Percentiles rank a stretch among this genome's conserved stretches.
These are phyloP conservation scores for Oryzias javanicus DNA, from an alignment of 2,113 vertebrate species.

Conservation along the genomic window DNA sequence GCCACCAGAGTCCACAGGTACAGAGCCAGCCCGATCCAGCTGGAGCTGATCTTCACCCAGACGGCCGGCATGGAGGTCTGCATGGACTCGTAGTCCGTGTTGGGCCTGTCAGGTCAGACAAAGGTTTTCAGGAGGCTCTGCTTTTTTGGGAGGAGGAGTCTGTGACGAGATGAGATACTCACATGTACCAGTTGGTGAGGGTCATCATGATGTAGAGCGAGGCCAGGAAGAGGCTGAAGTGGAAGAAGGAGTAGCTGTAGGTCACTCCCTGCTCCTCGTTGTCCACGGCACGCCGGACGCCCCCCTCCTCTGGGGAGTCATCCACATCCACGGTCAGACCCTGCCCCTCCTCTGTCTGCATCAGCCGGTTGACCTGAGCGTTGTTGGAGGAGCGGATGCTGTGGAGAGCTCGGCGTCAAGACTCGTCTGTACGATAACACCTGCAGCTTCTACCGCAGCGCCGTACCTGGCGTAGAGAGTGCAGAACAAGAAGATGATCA, in stretches of 20 bases:
- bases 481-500: slow-evolving; percentile 87
- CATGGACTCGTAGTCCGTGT: slow-evolving; percentile 62
- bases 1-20: slow-evolving; percentile 93
- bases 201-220: slow-evolving; percentile 98
- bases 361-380: slow-evolving; percentile 87
- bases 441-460: background rate
- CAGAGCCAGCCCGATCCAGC: slow-evolving; percentile 85
- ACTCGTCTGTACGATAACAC: background rate
- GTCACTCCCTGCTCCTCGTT: slow-evolving; percentile 85
- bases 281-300: slow-evolving; percentile 77
- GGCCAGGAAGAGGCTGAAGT: slow-evolving; percentile 86
- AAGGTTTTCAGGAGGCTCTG: background rate
- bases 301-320: slow-evolving; percentile 39
- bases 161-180: slow-evolving; percentile 22
- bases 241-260: slow-evolving; percentile 95
- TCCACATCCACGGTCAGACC: slow-evolving; percentile 23
- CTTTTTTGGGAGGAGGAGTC: rapidly evolving
- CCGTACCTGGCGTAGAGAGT: slow-evolving; percentile 89
- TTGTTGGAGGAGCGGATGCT: slow-evolving; percentile 89
- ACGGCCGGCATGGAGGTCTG: slow-evolving; percentile 84
- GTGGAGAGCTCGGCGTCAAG: background rate
- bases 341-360: slow-evolving; percentile 83
- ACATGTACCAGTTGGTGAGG: slow-evolving; percentile 96
- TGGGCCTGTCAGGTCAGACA: slow-evolving; percentile 70
- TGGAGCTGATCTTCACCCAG: slow-evolving; percentile 94